Evolutionary conservation across 92 coral and sea anemone genomes (phyloP), one percentile per base, ranked within the genome.

Genomic region (Zoanthus solanderi): DNA sequence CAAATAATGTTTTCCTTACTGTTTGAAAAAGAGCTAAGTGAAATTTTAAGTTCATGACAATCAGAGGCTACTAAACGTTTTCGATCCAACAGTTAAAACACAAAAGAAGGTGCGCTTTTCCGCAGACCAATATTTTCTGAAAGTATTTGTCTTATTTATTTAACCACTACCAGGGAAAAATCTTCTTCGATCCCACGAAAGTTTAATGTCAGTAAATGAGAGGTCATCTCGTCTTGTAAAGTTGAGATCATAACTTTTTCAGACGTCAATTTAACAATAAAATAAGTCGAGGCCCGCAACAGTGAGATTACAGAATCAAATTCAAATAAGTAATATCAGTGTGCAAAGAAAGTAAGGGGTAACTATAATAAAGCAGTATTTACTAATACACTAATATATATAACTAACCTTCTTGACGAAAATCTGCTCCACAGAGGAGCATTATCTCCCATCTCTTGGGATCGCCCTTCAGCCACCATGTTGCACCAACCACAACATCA

Each of bases 401-500:
- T 44, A 18, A 65, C 76, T 28, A 44, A 81, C 85, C 85, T 81
- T 81, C 85, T 66, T 45, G 58, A 81, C 75, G 71, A 81, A 81
- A 66, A 66, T 67, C 75, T 29, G 63, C 85, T 81, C 85, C 85
- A 47, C 76, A 81, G 29, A 81, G 85, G 85, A 81, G 48, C 85
- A 63, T 66, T 81, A 63, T 81, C 47, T 29, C 76, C 85, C 85
- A 65, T 60, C 85, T 81, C 85, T 57, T 63, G 75, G 85, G 85
- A 67, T 81, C 75, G 75, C 85, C 85, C 85, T 63, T 81, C 75
- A 81, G 76, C 85, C 85, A 81, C 74, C 85, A 81, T 81, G 75
- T 81, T 68, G 85, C 85, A 81, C 85, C 85, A 81, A 81, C 82
- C 82, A 77, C 85, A 81, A 81, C 85, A 81, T 81, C 75, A 46